Conservation (phyloP, 2,888 invertebrate species). For the Xylota segnis region DNA sequence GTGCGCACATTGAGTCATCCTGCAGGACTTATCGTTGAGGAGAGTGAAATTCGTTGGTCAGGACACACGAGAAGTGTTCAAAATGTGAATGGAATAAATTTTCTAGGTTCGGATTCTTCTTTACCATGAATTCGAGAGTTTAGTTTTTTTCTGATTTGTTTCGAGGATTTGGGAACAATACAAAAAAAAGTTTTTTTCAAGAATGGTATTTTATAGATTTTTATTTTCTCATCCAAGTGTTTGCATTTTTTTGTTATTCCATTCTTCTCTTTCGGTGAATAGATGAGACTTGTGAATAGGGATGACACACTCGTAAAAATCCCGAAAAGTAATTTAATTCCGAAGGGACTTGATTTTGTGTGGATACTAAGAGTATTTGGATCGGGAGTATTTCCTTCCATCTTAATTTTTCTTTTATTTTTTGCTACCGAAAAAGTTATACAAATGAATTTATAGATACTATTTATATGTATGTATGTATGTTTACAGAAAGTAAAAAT, state of each 20-base stretch:
- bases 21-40: slow-evolving; percentile 42
- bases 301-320: slow-evolving; percentile 52
- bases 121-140: slow-evolving; percentile 56
- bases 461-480: neutral
- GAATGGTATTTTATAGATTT: slow-evolving; percentile 64
- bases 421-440: neutral
- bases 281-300: slow-evolving; percentile 45
- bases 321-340: slow-evolving; percentile 68
- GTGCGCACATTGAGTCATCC: slow-evolving; percentile 51
- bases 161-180: slow-evolving; percentile 64
- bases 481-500: neutral
- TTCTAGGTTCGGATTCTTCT: slow-evolving; percentile 44
- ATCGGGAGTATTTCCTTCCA: neutral
- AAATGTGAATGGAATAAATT: slow-evolving; percentile 73
- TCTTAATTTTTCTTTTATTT: neutral
- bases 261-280: slow-evolving; percentile 15
- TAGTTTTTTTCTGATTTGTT: slow-evolving; percentile 53
- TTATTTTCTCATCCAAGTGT: slow-evolving; percentile 57
- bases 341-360: slow-evolving; percentile 49
- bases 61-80: slow-evolving; percentile 59
- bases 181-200: slow-evolving; percentile 41
- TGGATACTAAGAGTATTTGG: slow-evolving; percentile 25
- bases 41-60: slow-evolving; percentile 61
- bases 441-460: neutral
- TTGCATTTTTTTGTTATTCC: slow-evolving; percentile 34